Evolutionary conservation across 2,797 vertebrate species (phyloP).

Genomic region (Glyptemys insculpta): DNA sequence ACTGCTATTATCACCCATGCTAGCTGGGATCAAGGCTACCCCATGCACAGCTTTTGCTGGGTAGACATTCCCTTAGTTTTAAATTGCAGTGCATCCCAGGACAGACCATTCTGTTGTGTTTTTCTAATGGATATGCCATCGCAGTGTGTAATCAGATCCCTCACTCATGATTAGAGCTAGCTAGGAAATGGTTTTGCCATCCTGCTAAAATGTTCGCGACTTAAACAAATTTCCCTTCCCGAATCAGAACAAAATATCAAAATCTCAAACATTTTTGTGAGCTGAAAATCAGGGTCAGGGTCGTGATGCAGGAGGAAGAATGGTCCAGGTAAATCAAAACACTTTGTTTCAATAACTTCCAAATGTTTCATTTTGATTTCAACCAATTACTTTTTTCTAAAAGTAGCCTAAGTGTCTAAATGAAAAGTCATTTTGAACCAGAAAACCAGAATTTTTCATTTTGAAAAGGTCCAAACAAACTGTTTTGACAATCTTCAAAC

Average conservation of each 20-base stretch:
- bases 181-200: constrained; percentile 32
- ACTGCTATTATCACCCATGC: neutral
- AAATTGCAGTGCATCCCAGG: neutral
- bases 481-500: neutral
- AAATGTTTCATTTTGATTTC: neutral
- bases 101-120: neutral
- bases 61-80: neutral
- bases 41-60: neutral
- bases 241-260: neutral
- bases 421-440: neutral
- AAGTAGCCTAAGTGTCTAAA: neutral
- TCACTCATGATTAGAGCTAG: constrained; percentile 48
- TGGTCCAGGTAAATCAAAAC: neutral
- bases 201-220: neutral
- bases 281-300: neutral
- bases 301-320: neutral
- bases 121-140: constrained; percentile 13
- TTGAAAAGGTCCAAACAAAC: constrained; percentile 18
- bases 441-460: constrained; percentile 43
- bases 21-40: neutral
- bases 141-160: constrained; percentile 4
- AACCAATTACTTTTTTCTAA: neutral
- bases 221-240: neutral
- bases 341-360: neutral
- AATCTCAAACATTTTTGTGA: neutral